Percentiles rank a stretch among this genome's conserved stretches.
Conservation (phyloP, 1,140 invertebrate genomes). For the Pseudobourletiella spinata region DNA sequence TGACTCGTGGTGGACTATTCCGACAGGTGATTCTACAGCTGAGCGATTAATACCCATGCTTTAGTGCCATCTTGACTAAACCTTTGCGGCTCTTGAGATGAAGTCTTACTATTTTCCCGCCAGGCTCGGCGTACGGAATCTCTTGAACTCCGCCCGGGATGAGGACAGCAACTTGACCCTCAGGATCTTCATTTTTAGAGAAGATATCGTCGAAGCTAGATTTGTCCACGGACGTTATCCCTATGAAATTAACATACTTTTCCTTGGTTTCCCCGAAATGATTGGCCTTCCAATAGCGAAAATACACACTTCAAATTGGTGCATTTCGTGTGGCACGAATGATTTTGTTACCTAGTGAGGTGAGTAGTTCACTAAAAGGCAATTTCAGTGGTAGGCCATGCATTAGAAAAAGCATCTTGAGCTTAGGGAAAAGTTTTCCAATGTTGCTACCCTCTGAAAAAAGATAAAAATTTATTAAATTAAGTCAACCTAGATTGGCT, state of each 20-base stretch:
- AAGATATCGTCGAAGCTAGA: neutral
- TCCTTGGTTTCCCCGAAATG: no score
- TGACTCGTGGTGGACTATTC: no score
- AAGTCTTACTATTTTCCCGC: neutral
- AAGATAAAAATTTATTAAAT: neutral
- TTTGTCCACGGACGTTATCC: neutral
- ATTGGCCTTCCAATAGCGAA: no score
- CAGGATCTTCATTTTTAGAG: neutral
- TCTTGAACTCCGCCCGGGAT: neutral
- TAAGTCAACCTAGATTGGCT: neutral
- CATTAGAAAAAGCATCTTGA: neutral
- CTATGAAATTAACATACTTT: neutral
- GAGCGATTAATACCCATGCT: neutral
- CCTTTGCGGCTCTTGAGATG: neutral
- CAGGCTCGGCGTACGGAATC: neutral
- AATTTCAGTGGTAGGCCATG: neutral
- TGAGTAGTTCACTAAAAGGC: neutral
- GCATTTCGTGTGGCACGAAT: neutral
- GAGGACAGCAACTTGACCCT: neutral
- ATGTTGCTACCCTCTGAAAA: neutral
- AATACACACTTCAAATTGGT: neutral
- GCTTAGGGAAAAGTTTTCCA: neutral
- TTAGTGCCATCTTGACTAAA: neutral
- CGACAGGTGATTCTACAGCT: no score
- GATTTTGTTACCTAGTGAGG: neutral